Conservation (phyloP, 2,113 vertebrate genomes). For the Nothocercus julius region DNA sequence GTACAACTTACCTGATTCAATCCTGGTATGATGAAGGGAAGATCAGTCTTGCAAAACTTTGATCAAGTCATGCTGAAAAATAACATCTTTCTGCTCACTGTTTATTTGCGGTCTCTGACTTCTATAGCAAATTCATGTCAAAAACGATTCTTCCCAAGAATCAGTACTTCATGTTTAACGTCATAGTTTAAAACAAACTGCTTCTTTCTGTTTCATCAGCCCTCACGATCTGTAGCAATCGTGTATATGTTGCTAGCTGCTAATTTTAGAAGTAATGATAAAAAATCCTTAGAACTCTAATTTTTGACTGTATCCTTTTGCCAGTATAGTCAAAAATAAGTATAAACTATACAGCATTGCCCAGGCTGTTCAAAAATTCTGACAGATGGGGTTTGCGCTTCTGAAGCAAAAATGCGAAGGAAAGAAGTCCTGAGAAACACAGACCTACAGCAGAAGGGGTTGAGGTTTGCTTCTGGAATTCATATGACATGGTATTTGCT, state of each 20-base stretch:
- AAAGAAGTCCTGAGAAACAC: neutral
- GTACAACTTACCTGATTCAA: neutral
- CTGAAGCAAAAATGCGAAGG: neutral
- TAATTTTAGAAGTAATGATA: neutral
- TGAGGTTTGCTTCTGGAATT: fast-evolving
- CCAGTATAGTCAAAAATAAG: neutral
- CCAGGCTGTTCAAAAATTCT: neutral
- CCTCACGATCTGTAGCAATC: neutral
- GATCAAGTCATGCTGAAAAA: conserved; percentile 3
- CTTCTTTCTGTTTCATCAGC: neutral
- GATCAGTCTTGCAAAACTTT: neutral
- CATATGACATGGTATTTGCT: neutral
- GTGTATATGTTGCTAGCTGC: neutral
- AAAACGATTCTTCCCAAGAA: neutral
- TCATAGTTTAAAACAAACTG: neutral
- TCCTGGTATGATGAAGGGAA: neutral
- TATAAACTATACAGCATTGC: neutral
- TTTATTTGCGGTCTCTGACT: neutral
- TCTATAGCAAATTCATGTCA: neutral
- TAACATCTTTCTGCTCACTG: neutral
- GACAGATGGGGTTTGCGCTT: neutral
- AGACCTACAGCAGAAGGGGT: neutral
- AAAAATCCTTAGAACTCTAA: neutral
- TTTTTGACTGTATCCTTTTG: neutral
- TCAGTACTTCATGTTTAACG: neutral